Evolutionary conservation across 2,888 invertebrate genomes (phyloP), one percentile per base, ranked within the genome.

Genomic region (Frankliniella intonsa): DNA sequence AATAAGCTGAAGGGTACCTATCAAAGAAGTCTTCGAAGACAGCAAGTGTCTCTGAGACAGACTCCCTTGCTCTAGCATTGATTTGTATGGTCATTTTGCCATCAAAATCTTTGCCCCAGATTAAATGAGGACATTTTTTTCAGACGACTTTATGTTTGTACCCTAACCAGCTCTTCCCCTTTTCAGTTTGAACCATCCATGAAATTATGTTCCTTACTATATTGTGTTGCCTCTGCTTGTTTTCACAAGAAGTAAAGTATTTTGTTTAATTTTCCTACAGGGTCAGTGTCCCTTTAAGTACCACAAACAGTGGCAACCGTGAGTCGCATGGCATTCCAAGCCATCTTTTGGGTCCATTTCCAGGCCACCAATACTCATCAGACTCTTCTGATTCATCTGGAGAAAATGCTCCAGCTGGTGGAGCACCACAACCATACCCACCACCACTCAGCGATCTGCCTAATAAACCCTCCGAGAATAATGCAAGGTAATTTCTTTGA

Each of bases 361-460:
- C 84, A 38, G 85, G 85, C 62, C 86, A 85, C 81, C 85, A 85
- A 65, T 85, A 83, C 82, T 85, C 85, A 81, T 86, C 85, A 81
- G 85, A 85, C 69, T 85, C 84, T 27, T 84, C 84, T 55, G 84
- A 84, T 80, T 85, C 84, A 12, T 84, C 85, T 51, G 84, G 84
- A 80, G 84, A 85, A 80, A 84, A 84, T 76, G 84, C 84, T 51
- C 84, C 84, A 27, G 83, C 84, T 25, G 84, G 83, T 38, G 84
- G 84, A 19, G 81, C 83, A 14, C 82, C 82, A 25, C 84, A 83
- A 10, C 85, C 85, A 19, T 83, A 83, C 38, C 86, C 86, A 8
- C 84, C 84, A 69, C 84, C 85, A n/a, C 81, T 84, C n/a, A 83
- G 83, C 80, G 84, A 84, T 38, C 82, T 84, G 22, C 84, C 84